Conservation (phyloP, 2,888 invertebrate species). For the Lottia gigantea region DNA sequence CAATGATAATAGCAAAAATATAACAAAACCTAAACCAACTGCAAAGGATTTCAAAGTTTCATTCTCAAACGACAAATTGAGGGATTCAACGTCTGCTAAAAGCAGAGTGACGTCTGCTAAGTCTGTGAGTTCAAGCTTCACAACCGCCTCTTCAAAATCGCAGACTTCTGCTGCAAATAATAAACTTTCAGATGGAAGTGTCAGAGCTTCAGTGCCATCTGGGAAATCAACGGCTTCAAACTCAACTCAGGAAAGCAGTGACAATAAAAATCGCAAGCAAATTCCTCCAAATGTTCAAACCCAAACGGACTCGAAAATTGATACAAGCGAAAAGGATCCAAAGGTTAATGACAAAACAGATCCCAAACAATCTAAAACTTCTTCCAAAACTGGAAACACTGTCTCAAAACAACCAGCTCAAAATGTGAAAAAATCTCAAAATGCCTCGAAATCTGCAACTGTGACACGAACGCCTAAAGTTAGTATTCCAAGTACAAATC, state of each 20-base stretch:
- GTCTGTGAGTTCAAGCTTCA: background rate
- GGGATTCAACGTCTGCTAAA: background rate
- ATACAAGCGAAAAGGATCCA: too few relatives aligned
- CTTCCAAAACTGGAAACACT: background rate
- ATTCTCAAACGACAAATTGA: background rate
- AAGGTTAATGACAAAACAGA: too few relatives aligned
- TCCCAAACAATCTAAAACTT: too few relatives aligned
- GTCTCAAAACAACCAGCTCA: background rate
- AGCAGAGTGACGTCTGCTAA: conserved; percentile 11
- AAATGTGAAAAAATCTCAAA: conserved; percentile 19
- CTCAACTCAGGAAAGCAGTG: too few relatives aligned
- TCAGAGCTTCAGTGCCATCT: too few relatives aligned
- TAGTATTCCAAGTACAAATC: too few relatives aligned
- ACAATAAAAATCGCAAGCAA: too few relatives aligned
- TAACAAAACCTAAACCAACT: background rate
- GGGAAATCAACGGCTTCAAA: too few relatives aligned
- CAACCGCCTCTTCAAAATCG: background rate
- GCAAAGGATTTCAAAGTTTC: conserved; percentile 8
- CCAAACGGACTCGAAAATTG: too few relatives aligned
- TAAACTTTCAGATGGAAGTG: too few relatives aligned
- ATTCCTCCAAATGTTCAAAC: too few relatives aligned
- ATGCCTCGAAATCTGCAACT: background rate
- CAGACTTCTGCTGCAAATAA: background rate
- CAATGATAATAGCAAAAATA: background rate
- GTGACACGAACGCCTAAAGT: too few relatives aligned